Evolutionary conservation across 2,113 vertebrate genomes (phyloP).

Genomic region (Aptenodytes patagonicus): DNA sequence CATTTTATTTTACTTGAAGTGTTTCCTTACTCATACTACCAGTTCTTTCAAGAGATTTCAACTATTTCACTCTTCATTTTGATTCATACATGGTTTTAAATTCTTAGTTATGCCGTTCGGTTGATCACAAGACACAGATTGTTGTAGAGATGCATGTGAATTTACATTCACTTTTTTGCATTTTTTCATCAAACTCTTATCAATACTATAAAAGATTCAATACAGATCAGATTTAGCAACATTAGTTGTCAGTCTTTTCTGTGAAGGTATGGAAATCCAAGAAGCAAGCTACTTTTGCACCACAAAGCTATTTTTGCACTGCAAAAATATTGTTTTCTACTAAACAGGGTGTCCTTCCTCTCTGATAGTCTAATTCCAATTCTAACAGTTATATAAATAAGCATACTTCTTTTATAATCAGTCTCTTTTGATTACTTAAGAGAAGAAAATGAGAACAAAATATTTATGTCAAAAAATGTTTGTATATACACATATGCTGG

Average conservation of each 20-base stretch:
- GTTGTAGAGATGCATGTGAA: background rate
- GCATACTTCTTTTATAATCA: background rate
- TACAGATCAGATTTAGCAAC: background rate
- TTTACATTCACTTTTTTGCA: background rate
- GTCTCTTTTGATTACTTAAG: background rate
- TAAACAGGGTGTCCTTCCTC: background rate
- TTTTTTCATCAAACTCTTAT: background rate
- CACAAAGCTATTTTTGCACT: background rate
- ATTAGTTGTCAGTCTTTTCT: background rate
- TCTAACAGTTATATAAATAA: background rate
- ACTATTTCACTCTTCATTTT: background rate
- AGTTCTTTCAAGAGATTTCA: background rate
- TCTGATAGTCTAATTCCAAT: background rate
- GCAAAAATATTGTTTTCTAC: background rate
- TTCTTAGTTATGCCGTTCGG: background rate
- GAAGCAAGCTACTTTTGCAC: background rate
- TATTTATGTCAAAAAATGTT: background rate
- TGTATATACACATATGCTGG: background rate
- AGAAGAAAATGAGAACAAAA: background rate
- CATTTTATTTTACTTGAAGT: background rate
- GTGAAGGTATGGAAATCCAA: background rate
- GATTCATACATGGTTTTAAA: background rate
- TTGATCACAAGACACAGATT: background rate
- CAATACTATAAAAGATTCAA: background rate
- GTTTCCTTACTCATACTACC: background rate